These are phyloP conservation scores for Pachyuromys duprasi DNA, from an alignment of 2,797 vertebrate genomes.

Conservation along the genomic window DNA sequence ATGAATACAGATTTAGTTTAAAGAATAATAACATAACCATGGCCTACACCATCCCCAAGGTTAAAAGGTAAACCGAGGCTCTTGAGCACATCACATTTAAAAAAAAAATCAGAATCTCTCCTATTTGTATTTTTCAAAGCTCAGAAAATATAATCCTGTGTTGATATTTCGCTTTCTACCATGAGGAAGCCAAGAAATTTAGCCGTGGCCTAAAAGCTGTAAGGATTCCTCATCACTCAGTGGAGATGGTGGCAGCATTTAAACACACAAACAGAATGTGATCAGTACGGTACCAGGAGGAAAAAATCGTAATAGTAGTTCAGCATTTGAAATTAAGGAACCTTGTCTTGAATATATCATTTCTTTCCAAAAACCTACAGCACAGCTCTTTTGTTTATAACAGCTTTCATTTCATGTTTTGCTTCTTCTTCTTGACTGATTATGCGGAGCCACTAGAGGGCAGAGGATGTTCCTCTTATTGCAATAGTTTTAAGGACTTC, in stretches of 20 bases:
- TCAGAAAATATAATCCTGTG: not conserved
- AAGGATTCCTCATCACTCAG: not conserved
- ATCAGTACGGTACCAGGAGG: not conserved
- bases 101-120: constrained; percentile 3
- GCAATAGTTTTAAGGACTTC: not conserved
- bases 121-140: constrained; percentile 49
- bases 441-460: constrained; percentile 75
- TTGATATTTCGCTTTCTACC: not conserved
- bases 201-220: not conserved
- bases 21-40: constrained; percentile 4
- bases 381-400: constrained; percentile 47
- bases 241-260: constrained; percentile 19
- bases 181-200: constrained; percentile 35
- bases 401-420: not conserved
- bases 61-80: constrained; percentile 25
- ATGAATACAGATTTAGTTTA: constrained; percentile 35
- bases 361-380: constrained; percentile 12
- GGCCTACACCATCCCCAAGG: not conserved
- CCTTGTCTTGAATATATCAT: not conserved
- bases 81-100: not conserved
- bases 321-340: not conserved
- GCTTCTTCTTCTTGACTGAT: constrained; percentile 29
- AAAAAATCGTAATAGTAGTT: constrained; percentile 22
- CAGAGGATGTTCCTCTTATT: constrained; percentile 60
- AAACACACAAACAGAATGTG: constrained; percentile 40